Conservation (phyloP, 2,888 invertebrate genomes). For the Dastarcus helophoroides region DNA sequence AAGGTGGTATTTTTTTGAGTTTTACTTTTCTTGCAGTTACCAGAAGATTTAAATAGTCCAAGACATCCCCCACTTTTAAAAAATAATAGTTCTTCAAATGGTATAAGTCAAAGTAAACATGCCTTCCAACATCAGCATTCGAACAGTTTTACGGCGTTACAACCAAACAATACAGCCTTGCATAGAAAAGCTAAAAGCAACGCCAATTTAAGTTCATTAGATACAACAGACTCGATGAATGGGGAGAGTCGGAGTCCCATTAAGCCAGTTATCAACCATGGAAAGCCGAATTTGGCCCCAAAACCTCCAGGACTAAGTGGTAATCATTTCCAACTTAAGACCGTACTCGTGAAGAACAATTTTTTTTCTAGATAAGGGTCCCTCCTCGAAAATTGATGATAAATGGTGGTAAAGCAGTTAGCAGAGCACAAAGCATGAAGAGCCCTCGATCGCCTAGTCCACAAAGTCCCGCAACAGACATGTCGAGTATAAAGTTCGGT, state of each 20-base stretch:
- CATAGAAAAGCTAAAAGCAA: constrained; percentile 35
- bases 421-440: constrained; percentile 75
- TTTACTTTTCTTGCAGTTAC: too few relatives aligned
- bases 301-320: constrained; percentile 57
- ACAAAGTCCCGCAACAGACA: constrained; percentile 33
- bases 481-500: constrained; percentile 28
- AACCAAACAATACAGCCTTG: constrained; percentile 29
- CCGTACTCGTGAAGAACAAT: neutral
- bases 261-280: constrained; percentile 48
- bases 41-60: too few relatives aligned
- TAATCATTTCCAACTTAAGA: constrained; percentile 16
- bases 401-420: constrained; percentile 42
- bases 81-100: too few relatives aligned
- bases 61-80: too few relatives aligned
- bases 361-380: neutral
- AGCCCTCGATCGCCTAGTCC: constrained; percentile 59
- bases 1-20: too few relatives aligned
- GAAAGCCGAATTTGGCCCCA: constrained; percentile 75
- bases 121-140: too few relatives aligned
- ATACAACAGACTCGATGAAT: constrained; percentile 18
- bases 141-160: too few relatives aligned
- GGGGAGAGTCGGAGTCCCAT: constrained; percentile 18
- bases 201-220: constrained; percentile 28
- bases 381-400: neutral
- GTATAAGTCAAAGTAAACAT: too few relatives aligned